phyloP scores from a whole-genome alignment of 2,888 invertebrate genomes.

The Tiphia femorata region DNA sequence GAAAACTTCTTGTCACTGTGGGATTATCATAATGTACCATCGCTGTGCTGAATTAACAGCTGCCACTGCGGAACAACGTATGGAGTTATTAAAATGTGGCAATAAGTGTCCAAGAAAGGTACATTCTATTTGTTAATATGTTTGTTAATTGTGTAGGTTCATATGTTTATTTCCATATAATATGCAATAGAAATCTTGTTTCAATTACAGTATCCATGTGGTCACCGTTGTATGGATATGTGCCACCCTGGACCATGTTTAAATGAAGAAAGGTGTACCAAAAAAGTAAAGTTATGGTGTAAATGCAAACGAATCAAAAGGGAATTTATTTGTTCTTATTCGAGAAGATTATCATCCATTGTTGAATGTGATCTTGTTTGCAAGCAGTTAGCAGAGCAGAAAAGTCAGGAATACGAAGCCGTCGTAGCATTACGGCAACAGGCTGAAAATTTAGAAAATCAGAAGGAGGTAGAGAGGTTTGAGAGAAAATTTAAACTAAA shows the following conservation, averaged over 20 bases:
- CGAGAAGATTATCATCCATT: slow-evolving; percentile 66
- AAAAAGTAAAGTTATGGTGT: slow-evolving; percentile 85
- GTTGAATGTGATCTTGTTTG: slow-evolving; percentile 79
- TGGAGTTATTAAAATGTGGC: slow-evolving; percentile 75
- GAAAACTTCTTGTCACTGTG: slow-evolving; percentile 85
- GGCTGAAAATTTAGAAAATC: slow-evolving; percentile 78
- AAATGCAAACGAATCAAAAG: slow-evolving; percentile 82
- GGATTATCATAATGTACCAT: slow-evolving; percentile 80
- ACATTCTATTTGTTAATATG: slow-evolving; percentile 54
- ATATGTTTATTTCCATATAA: not conserved
- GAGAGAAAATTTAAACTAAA: slow-evolving; percentile 77
- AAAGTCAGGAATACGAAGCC: slow-evolving; percentile 71
- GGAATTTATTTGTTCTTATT: slow-evolving; percentile 72
- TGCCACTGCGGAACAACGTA: slow-evolving; percentile 69
- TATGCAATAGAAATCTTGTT: no score
- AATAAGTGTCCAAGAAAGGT: slow-evolving; percentile 89
- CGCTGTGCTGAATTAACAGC: slow-evolving; percentile 79
- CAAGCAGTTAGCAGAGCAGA: slow-evolving; percentile 70
- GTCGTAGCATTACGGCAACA: slow-evolving; percentile 73
- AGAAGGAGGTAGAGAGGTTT: slow-evolving; percentile 81
- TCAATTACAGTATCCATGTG: slow-evolving; percentile 79
- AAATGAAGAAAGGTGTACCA: slow-evolving; percentile 78
- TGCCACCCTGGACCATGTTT: slow-evolving; percentile 84
- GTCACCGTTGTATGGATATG: slow-evolving; percentile 82
- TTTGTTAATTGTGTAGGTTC: not conserved